These are phyloP conservation scores for Eumaeus atala DNA, from an alignment of 1,140 invertebrate genomes.

Conservation along the genomic window DNA sequence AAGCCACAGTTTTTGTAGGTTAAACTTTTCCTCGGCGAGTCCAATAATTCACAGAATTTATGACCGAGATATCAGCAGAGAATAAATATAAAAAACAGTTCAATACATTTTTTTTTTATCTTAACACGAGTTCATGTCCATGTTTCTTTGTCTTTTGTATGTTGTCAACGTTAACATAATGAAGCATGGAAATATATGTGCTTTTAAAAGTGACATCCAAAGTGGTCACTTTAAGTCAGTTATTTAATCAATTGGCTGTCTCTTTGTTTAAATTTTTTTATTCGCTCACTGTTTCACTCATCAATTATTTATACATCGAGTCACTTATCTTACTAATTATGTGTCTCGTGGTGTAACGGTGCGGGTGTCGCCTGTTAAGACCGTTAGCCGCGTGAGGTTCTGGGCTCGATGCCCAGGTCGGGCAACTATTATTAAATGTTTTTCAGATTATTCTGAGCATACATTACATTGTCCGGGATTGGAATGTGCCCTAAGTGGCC, in stretches of 20 bases:
- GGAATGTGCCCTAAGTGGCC: too few relatives aligned
- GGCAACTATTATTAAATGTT: too few relatives aligned
- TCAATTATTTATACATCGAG: too few relatives aligned
- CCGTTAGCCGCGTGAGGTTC: too few relatives aligned
- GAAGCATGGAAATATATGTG: not conserved
- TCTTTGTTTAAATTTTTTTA: too few relatives aligned
- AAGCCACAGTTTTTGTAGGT: not conserved
- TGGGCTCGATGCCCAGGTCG: too few relatives aligned
- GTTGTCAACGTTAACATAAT: conserved; percentile 1
- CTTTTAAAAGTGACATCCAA: conserved; percentile 3
- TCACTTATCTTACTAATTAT: too few relatives aligned
- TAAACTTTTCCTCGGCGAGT: not conserved
- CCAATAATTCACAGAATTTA: not conserved
- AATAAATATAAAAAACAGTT: conserved; percentile 6
- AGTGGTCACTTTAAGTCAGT: not conserved
- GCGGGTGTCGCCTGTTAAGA: too few relatives aligned
- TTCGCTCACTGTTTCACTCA: too few relatives aligned
- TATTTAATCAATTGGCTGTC: not conserved
- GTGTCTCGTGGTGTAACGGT: too few relatives aligned
- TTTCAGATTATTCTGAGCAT: too few relatives aligned
- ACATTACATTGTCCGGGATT: too few relatives aligned
- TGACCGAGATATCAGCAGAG: not conserved
- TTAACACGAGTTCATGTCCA: not conserved
- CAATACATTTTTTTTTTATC: conserved; percentile 7
- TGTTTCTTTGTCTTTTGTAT: not conserved